Evolutionary conservation across 2,888 invertebrate genomes (phyloP), one percentile per base, ranked within the genome.

Genomic region (Caenorhabditis macrosperma): DNA sequence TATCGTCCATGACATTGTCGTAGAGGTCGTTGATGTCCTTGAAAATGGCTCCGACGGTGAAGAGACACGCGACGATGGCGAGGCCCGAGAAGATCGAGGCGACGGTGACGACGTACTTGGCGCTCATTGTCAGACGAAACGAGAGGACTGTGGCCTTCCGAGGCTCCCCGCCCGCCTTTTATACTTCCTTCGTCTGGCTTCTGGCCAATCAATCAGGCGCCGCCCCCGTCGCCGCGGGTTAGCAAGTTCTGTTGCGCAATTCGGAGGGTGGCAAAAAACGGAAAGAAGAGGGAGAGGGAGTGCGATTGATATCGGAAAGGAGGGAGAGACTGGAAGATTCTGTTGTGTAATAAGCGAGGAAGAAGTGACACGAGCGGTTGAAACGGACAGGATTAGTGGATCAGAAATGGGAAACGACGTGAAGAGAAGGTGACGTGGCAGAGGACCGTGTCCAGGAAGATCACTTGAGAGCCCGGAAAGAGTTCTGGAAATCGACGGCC

Each of bases 11-110:
- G n/a, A 82, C 77, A 46, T 80, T 76, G 54, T 82, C 82, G 38
- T 82, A 78, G 57, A 82, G 74, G 30, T 78, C 68, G 61, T 82
- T 82, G 82, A 82, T 82, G 64, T 82, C 82, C 55, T 82, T 71
- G 80, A 82, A 82, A 24, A 82, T 68, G 66, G 63, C 77, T 44
- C 78, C 81, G 54, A 81, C 77, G 17, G 81, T 71, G 52, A 81
- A 77, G 20, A 81, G 66, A 26, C 81, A 81, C 52, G 77, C 81
- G 20, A 78, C 61, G 63, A 81, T 75, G 59, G 78, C 81, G 61
- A 78, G 55, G 15, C 74, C 77, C 20, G 72, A 72, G 55, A 76
- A 76, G 67, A 38, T 22, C 26, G 77, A 74, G 17, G 81, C 81
- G 48, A 75, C 54, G 10, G 77, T 69, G 30, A 81, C 81, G 60